These are phyloP conservation scores for Ptychobarbus kaznakovi DNA, from an alignment of 2,797 vertebrate species.

Conservation along the genomic window DNA sequence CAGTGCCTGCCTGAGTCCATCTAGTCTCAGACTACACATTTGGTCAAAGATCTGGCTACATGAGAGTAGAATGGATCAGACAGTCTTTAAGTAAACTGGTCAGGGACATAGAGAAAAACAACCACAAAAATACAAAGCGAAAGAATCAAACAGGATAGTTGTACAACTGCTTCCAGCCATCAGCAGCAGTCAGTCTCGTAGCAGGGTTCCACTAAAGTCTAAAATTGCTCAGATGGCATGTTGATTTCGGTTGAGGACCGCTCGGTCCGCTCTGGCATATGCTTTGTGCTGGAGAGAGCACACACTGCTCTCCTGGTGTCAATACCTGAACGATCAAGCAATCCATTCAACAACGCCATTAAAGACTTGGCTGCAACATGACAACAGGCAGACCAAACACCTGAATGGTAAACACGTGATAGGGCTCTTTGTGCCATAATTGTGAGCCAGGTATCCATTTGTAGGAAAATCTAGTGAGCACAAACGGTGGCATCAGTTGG, in stretches of 20 bases:
- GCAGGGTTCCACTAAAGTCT: background rate
- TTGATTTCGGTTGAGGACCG: background rate
- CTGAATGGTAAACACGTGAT: background rate
- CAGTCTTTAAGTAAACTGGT: background rate
- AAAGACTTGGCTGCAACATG: constrained; percentile 69
- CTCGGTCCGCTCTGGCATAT: constrained; percentile 28
- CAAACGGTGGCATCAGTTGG: background rate
- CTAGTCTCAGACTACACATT: background rate
- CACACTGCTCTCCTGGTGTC: constrained; percentile 45
- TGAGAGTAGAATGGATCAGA: background rate
- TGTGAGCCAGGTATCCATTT: background rate
- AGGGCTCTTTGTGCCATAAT: constrained; percentile 14
- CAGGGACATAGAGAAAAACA: background rate
- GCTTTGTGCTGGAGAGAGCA: constrained; percentile 34
- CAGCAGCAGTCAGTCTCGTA: background rate
- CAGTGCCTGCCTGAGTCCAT: background rate
- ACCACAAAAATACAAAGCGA: background rate
- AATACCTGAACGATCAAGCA: constrained; percentile 58
- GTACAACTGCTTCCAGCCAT: background rate
- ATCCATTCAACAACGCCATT: constrained; percentile 67
- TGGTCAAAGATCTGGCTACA: background rate
- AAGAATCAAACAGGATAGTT: background rate
- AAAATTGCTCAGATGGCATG: constrained; percentile 5
- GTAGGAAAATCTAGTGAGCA: background rate
- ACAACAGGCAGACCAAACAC: constrained; percentile 62